A percentile compares a stretch with the other conserved stretches of the same genome.
Conservation (phyloP, 2,888 invertebrate species). For the Luffia ferchaultella region DNA sequence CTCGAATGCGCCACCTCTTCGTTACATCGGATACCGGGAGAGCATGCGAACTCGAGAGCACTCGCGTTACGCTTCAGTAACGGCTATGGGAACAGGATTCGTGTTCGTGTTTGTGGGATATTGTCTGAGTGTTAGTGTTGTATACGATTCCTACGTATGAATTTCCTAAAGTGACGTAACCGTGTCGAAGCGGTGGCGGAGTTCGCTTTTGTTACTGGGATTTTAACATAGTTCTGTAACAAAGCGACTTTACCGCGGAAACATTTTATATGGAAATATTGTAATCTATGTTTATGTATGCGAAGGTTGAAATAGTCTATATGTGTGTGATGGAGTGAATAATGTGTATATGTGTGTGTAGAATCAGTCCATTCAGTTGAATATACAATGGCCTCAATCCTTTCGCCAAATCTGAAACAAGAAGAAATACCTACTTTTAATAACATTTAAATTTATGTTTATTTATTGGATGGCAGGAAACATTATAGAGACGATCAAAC, state of each 20-base stretch:
- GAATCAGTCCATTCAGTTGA: no score
- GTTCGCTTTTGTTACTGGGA: conserved; percentile 30
- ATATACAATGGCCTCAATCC: not conserved
- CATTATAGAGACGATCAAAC: no score
- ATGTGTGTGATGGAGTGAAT: not conserved
- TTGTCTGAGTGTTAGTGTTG: conserved; percentile 10
- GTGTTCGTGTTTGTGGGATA: conserved; percentile 8
- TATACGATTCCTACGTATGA: conserved; percentile 22
- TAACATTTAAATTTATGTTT: no score
- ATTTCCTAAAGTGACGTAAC: conserved; percentile 36
- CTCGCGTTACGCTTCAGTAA: conserved; percentile 21
- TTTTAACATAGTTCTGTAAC: conserved; percentile 34
- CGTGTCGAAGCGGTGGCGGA: conserved; percentile 30
- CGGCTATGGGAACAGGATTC: conserved; percentile 22
- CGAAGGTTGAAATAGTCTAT: not conserved
- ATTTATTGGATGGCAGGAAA: no score
- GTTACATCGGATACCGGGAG: conserved; percentile 50
- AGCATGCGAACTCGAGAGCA: conserved; percentile 28
- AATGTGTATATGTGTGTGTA: no score
- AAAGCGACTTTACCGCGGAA: not conserved
- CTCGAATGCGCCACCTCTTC: conserved; percentile 40
- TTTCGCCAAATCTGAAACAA: not conserved
- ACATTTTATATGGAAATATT: not conserved
- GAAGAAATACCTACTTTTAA: no score
- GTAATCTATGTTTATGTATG: not conserved